Base-by-base conservation (phyloP, 1,140 invertebrate genomes). In the Spodoptera litura region DNA sequence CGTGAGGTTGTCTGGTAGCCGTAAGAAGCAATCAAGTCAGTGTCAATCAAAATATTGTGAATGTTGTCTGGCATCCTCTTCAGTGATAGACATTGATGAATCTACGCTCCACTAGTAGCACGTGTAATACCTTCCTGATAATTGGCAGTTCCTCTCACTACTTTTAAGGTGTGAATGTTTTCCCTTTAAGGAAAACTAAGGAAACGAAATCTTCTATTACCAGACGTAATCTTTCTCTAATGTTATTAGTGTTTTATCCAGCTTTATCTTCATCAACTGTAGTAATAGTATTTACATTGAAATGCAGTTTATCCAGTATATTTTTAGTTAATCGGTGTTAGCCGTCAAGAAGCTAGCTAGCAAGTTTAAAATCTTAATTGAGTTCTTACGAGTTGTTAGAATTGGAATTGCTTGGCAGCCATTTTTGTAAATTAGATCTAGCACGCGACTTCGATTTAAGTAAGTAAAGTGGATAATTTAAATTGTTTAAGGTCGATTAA, bases 321-420 rank as follows among this genome's bases (percentile, higher is more conserved):
- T 77, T 64, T 66, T 66, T 77, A 77, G 61, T 66, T 77, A 72
- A 78, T 62, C 66, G 59, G 78, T 78, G 61, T 84, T 79, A 84
- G 83, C 66, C 73, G 70, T 81, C 85, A 79, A 71, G 81, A 85
- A 68, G 80, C 66, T 66, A 70, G 77, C 66, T 72, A 73, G 79
- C 74, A 83, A 76, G 81, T 92, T 90, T 83, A 74, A 88, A 87
- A 90, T 88, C 88, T 93, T 94, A 94, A 93, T 93, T 92, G 88
- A 92, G 86, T 90, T 93, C 88, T 90, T 94, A 92, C 89, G 85
- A 91, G 87, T 83, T 86, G 89, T 91, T 91, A 91, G 88, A 87
- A 88, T 83, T 82, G 81, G 87, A 75, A 88, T 88, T 85, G 87
- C 71, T 58, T 58, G 64, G 80, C 71, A 51, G 79, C 68, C 80